phyloP scores from a whole-genome alignment of 2,113 vertebrate species.

The Balaeniceps rex region DNA sequence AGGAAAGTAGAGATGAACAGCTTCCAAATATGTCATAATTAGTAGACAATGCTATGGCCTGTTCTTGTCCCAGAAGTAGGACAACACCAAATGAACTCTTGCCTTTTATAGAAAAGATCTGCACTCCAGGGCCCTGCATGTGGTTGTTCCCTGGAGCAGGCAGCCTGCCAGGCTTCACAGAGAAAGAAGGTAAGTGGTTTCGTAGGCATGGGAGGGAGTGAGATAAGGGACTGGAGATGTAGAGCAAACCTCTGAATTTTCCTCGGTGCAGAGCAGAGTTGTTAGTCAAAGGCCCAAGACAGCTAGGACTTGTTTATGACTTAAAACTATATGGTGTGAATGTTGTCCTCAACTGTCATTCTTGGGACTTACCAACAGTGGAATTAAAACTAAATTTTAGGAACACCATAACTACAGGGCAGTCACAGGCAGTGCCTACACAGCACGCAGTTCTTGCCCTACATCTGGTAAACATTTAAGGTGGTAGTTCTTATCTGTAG shows the following conservation, averaged over 20 bases:
- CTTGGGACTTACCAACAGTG: background rate
- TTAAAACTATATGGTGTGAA: background rate
- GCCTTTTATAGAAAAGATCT: background rate
- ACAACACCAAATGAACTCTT: background rate
- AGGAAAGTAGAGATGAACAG: background rate
- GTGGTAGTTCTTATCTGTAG: background rate
- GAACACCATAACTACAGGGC: fast-evolving
- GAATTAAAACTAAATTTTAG: background rate
- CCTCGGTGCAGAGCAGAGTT: background rate
- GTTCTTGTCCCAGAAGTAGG: background rate
- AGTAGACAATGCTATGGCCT: background rate
- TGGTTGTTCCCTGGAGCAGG: background rate
- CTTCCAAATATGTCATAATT: background rate
- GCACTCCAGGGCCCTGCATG: background rate
- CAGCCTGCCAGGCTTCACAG: background rate
- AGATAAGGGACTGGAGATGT: too few relatives aligned
- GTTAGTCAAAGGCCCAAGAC: background rate
- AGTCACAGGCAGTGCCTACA: fast-evolving
- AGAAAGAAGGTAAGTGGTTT: background rate
- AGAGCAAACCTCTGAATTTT: background rate
- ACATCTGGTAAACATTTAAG: background rate
- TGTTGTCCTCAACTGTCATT: background rate
- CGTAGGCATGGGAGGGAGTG: background rate
- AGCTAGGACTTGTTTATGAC: background rate
- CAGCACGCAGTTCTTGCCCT: fast-evolving